Evolutionary conservation across 2,113 vertebrate genomes (phyloP).

Genomic region (Pionites leucogaster): DNA sequence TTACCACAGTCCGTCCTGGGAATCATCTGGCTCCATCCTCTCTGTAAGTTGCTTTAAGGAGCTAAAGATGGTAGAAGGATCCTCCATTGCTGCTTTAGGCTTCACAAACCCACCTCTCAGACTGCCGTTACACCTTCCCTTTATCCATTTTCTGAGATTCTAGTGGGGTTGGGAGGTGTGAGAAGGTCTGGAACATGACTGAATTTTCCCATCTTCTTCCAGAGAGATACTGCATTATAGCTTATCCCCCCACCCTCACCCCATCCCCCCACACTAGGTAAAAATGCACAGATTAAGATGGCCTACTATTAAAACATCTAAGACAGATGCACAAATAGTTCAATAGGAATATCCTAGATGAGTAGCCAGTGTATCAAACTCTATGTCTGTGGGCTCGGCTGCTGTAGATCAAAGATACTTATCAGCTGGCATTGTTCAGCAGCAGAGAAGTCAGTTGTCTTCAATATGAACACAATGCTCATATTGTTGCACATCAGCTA

Average conservation of each 20-base stretch:
- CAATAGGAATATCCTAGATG: background rate
- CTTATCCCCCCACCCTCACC: background rate
- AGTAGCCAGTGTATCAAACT: background rate
- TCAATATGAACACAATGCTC: background rate
- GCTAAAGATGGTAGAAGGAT: background rate
- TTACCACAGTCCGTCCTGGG: fast-evolving
- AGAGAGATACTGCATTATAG: background rate
- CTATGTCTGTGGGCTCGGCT: background rate
- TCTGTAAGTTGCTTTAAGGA: fast-evolving
- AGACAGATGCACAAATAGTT: background rate
- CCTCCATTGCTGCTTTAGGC: background rate
- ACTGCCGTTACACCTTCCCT: fast-evolving
- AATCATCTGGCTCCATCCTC: fast-evolving
- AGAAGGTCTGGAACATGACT: background rate
- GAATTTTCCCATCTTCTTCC: background rate
- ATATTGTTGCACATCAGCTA: background rate
- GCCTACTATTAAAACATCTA: background rate
- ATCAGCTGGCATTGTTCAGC: background rate
- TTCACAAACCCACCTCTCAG: background rate
- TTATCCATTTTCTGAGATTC: background rate
- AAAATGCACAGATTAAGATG: background rate
- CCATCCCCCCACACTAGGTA: fast-evolving
- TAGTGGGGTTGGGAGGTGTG: fast-evolving
- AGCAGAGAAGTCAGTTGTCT: background rate
- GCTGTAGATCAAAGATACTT: background rate